A percentile compares a stretch with the other conserved stretches of the same genome.
These are phyloP conservation scores for Drosophila arizonae DNA, from an alignment of 1,140 invertebrate species.

Conservation along the genomic window DNA sequence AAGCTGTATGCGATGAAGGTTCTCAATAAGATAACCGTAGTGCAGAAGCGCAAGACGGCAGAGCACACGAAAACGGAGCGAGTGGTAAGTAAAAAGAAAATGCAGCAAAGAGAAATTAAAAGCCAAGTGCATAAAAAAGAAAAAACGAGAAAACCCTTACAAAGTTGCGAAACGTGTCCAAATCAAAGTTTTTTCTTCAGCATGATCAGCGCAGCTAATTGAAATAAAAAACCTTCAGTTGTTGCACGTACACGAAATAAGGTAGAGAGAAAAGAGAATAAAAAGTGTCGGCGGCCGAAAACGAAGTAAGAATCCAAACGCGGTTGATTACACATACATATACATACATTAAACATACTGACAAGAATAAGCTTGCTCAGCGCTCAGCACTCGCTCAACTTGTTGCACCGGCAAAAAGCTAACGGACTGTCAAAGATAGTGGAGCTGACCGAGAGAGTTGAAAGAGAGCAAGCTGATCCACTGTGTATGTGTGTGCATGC, in stretches of 20 bases:
- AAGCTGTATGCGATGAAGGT: slow-evolving; percentile 97
- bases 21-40: slow-evolving; percentile 94
- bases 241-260: slow-evolving; percentile 52
- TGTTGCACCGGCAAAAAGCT: slow-evolving; percentile 68
- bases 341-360: neutral
- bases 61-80: slow-evolving; percentile 96
- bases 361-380: slow-evolving; percentile 25
- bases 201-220: slow-evolving; percentile 51
- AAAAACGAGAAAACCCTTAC: slow-evolving; percentile 17
- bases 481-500: neutral
- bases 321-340: slow-evolving; percentile 23
- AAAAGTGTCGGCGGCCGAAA: slow-evolving; percentile 32
- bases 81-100: slow-evolving; percentile 84
- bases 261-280: slow-evolving; percentile 9
- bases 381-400: slow-evolving; percentile 42
- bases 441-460: slow-evolving; percentile 15
- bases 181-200: slow-evolving; percentile 27
- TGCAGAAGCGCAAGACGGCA: slow-evolving; percentile 95
- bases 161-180: slow-evolving; percentile 14
- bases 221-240: slow-evolving; percentile 67
- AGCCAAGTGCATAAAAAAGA: neutral
- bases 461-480: slow-evolving; percentile 37
- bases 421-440: slow-evolving; percentile 39
- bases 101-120: slow-evolving; percentile 12
- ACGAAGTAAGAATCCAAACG: slow-evolving; percentile 33